phyloP scores from a whole-genome alignment of 2,113 vertebrate species.

The Dolichotis patagonum region DNA sequence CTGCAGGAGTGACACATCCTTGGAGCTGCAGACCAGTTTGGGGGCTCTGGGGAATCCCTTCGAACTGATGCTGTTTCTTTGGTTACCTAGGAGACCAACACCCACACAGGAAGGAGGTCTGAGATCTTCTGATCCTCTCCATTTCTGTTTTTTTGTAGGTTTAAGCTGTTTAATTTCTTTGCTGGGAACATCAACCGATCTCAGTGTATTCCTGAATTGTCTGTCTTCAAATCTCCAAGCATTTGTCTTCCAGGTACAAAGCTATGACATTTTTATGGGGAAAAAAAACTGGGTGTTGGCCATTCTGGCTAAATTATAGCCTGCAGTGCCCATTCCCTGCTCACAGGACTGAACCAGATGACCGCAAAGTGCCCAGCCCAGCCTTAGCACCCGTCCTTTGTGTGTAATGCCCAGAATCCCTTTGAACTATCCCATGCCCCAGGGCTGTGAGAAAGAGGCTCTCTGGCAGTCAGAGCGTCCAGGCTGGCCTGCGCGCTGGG shows the following conservation, averaged over 20 bases:
- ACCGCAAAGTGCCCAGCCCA: background rate
- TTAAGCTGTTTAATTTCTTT: slow-evolving; percentile 82
- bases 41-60: background rate
- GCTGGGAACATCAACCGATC: slow-evolving; percentile 80
- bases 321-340: no score
- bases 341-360: background rate
- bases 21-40: background rate
- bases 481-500: background rate
- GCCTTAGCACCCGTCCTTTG: slow-evolving; percentile 21
- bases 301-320: slow-evolving; percentile 7
- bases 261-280: slow-evolving; percentile 54
- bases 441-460: background rate
- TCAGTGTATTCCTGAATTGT: slow-evolving; percentile 81
- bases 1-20: background rate
- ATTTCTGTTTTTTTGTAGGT: slow-evolving; percentile 74
- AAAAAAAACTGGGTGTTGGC: background rate
- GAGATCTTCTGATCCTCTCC: background rate
- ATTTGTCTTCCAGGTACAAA: slow-evolving; percentile 85
- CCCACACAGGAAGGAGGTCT: background rate
- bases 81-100: background rate
- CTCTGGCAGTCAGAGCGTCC: background rate
- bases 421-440: background rate
- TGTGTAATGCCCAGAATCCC: background rate
- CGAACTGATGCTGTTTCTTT: background rate
- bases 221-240: slow-evolving; percentile 84